Percentiles rank a stretch among this genome's conserved stretches.
phyloP scores from a whole-genome alignment of 2,113 vertebrate species.

The Salvelinus alpinus region DNA sequence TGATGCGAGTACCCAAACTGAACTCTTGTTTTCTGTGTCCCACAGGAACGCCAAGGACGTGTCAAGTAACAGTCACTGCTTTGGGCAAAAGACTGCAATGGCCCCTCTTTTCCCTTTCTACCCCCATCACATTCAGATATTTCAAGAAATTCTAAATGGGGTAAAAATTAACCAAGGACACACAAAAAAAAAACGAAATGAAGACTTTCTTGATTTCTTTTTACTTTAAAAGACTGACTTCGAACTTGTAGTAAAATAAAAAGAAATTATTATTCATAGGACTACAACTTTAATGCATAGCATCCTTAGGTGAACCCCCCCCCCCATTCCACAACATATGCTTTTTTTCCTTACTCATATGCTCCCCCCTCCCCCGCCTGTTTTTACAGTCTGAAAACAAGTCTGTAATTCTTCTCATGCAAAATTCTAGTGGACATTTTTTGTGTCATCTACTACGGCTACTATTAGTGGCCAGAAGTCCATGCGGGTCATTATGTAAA shows the following conservation, averaged over 20 bases:
- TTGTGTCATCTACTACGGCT: conserved; percentile 41
- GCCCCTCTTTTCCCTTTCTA: conserved; percentile 35
- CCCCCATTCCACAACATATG: conserved; percentile 67
- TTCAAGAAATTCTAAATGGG: conserved; percentile 71
- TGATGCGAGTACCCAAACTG: neutral
- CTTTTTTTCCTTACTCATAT: conserved; percentile 71
- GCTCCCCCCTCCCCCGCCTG: conserved; percentile 56
- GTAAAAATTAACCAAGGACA: conserved; percentile 80
- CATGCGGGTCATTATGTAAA: conserved; percentile 53
- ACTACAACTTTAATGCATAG: conserved; percentile 89
- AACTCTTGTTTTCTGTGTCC: neutral
- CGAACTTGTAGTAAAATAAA: conserved; percentile 86
- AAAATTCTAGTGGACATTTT: conserved; percentile 57
- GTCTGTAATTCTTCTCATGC: conserved; percentile 63
- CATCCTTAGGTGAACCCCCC: conserved; percentile 86
- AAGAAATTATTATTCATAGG: conserved; percentile 88
- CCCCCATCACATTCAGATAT: conserved; percentile 74
- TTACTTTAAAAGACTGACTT: conserved; percentile 90
- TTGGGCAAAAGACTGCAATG: conserved; percentile 82
- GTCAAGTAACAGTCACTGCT: conserved; percentile 85
- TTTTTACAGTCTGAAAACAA: conserved; percentile 72
- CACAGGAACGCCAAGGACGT: conserved; percentile 94
- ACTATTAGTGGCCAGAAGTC: conserved; percentile 50
- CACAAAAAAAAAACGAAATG: conserved; percentile 78
- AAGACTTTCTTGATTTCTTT: conserved; percentile 95